These are phyloP conservation scores for Neolamprologus brichardi DNA, from an alignment of 2,113 vertebrate genomes.

Conservation along the genomic window DNA sequence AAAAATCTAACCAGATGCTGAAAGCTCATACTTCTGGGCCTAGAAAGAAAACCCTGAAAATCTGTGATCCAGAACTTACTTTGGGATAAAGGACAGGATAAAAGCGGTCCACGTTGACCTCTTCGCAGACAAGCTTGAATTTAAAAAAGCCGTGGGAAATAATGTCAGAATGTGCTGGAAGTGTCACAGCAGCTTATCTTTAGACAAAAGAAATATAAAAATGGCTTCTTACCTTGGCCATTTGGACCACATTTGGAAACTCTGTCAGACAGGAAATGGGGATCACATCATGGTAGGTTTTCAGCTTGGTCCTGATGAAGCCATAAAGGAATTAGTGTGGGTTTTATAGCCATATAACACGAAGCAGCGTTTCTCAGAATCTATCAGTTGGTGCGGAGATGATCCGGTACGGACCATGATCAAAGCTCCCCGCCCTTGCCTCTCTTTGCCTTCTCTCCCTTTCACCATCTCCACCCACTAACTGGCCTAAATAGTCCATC, in stretches of 20 bases:
- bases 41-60: background rate
- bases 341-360: background rate
- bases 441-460: slow-evolving; percentile 1
- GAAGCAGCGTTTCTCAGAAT: slow-evolving; percentile 10
- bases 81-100: slow-evolving; percentile 88
- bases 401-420: slow-evolving; percentile 12
- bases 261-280: slow-evolving; percentile 97
- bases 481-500: slow-evolving; percentile 61
- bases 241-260: slow-evolving; percentile 94
- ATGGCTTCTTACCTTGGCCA: slow-evolving; percentile 84
- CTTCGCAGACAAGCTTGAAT: slow-evolving; percentile 88
- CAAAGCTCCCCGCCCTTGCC: slow-evolving; percentile 17
- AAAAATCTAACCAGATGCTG: background rate
- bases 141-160: background rate
- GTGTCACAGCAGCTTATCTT: background rate
- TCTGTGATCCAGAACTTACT: slow-evolving; percentile 49
- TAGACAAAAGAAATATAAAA: background rate
- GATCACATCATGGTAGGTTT: slow-evolving; percentile 91
- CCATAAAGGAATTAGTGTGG: slow-evolving; percentile 21
- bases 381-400: background rate
- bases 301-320: slow-evolving; percentile 81
- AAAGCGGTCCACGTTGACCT: slow-evolving; percentile 93
- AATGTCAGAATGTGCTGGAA: background rate
- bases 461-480: slow-evolving; percentile 24
- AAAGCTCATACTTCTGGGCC: background rate